Conservation (phyloP, 37 sponge, comb jelly and placozoan species). For the Geodia barretti region DNA sequence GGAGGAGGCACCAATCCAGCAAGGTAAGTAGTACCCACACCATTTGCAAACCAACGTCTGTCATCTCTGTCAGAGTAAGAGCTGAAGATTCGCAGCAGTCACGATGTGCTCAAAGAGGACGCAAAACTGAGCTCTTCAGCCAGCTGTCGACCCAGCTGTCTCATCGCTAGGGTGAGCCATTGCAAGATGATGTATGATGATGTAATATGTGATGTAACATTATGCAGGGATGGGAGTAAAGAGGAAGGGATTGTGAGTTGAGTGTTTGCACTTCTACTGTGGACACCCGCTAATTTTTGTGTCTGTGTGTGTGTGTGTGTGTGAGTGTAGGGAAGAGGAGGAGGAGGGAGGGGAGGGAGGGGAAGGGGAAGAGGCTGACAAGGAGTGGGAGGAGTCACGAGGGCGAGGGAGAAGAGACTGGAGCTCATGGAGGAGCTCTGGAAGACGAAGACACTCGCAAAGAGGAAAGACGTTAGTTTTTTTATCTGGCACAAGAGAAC, state of each 20-base stretch:
- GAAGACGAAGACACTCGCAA: not conserved
- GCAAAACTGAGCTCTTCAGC: slow-evolving; percentile 83
- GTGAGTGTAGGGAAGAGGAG: too few species aligned
- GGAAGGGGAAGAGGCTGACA: slow-evolving; percentile 12
- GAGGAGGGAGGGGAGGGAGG: not conserved
- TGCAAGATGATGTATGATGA: too few species aligned
- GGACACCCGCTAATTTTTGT: too few species aligned
- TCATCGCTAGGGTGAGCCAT: too few species aligned
- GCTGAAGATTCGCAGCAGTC: slow-evolving; percentile 88
- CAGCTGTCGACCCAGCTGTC: slow-evolving; percentile 25
- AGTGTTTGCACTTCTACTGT: too few species aligned
- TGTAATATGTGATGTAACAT: too few species aligned
- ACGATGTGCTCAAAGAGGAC: slow-evolving; percentile 85
- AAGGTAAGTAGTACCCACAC: slow-evolving; percentile 6
- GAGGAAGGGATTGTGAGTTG: too few species aligned
- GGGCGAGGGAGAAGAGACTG: slow-evolving; percentile 8
- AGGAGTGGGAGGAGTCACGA: slow-evolving; percentile 33
- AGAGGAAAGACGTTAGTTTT: slow-evolving; percentile 10
- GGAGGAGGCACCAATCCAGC: slow-evolving; percentile 54
- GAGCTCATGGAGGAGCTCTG: not conserved
- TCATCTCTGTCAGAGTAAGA: slow-evolving; percentile 6
- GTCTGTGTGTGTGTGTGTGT: too few species aligned
- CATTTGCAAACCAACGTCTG: not conserved
- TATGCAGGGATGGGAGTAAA: too few species aligned
- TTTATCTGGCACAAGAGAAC: not conserved